Percentiles rank a stretch among this genome's conserved stretches.
These are phyloP conservation scores for Campopleginae sp. DNA, from an alignment of 2,888 invertebrate species.

Conservation along the genomic window DNA sequence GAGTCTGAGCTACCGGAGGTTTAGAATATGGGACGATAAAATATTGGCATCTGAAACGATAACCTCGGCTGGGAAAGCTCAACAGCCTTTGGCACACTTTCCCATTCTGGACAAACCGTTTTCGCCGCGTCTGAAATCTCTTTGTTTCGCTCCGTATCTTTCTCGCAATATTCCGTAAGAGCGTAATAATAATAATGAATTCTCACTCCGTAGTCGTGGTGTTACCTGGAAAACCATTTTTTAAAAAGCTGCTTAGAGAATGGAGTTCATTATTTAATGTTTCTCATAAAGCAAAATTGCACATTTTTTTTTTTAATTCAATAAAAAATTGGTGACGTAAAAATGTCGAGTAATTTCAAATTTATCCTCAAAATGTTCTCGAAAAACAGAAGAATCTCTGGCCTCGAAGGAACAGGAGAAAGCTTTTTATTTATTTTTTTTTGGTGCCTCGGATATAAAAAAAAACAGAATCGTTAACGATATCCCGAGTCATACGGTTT, in stretches of 20 bases:
- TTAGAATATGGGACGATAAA: slow-evolving; percentile 74
- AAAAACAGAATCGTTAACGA: not conserved
- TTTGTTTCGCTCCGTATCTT: slow-evolving; percentile 10
- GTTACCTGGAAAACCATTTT: too few species aligned
- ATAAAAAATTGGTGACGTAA: too few species aligned
- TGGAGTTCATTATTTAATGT: too few species aligned
- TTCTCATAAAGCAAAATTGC: too few species aligned
- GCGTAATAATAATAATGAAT: too few species aligned
- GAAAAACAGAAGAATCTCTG: too few species aligned
- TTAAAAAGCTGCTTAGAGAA: too few species aligned
- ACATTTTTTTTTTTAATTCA: too few species aligned
- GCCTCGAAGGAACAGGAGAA: too few species aligned
- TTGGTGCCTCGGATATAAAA: not conserved
- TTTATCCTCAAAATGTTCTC: too few species aligned
- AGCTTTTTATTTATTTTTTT: not conserved
- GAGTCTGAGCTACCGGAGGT: slow-evolving; percentile 71
- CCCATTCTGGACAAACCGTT: slow-evolving; percentile 12
- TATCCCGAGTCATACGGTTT: not conserved
- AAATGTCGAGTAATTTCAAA: too few species aligned
- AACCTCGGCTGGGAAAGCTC: slow-evolving; percentile 40
- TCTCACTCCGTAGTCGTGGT: too few species aligned
- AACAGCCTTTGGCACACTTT: slow-evolving; percentile 40
- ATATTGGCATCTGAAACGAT: slow-evolving; percentile 41
- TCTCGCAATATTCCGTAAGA: not conserved
- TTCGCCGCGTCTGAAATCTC: slow-evolving; percentile 13